Base-by-base conservation (phyloP, 64 coral and sea anemone species). In the Dendrophyllia cribrosa region DNA sequence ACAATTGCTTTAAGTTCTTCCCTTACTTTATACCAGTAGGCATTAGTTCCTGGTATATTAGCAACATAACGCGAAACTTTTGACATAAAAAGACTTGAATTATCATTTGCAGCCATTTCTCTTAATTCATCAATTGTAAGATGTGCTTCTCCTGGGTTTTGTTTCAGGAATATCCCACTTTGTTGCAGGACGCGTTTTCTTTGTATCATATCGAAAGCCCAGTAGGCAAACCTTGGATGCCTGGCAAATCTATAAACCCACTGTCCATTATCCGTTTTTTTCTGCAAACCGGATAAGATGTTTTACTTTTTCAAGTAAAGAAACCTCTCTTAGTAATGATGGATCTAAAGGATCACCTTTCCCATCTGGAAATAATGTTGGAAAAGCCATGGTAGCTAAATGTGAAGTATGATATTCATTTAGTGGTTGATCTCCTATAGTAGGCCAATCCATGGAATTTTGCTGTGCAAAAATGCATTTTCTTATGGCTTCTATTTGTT, bases 211-310 rank as follows among this genome's bases (percentile, higher is more conserved):
- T 86, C 50, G 67, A 86, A 86, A 66, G 83, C 83, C 83, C 83
- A 86, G 83, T 86, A 86, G 22, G 59, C 25, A 86, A 86, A 86
- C 66, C 83, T 86, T 34, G 83, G 83, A 45, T 86, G 83, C 59
- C 60, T 86, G 43, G 83, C 83, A 86, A 86, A 86, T 44, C 83
- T 59, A 23, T 86, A 86, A 43, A 68, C 50, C 83, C 83, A 86
- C 66, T 86, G 62, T 44, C 83, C 62, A 86, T 86, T 52, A 67
- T 66, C 62, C 61, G n/a, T 64, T 64, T 19, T 68, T 86, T 66
- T 86, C 83, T 24, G 43, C 62, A 86, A 86, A 86, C 67, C 67
- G 64, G 5, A 86, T 86, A n/a, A 70, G 49, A 86, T 86, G 83
- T 55, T 71, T 86, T 15, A 86, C 21, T 71, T 66, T 55, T 19